Evolutionary conservation across 1,140 invertebrate species (phyloP).

Genomic region (Dysdera silvatica): DNA sequence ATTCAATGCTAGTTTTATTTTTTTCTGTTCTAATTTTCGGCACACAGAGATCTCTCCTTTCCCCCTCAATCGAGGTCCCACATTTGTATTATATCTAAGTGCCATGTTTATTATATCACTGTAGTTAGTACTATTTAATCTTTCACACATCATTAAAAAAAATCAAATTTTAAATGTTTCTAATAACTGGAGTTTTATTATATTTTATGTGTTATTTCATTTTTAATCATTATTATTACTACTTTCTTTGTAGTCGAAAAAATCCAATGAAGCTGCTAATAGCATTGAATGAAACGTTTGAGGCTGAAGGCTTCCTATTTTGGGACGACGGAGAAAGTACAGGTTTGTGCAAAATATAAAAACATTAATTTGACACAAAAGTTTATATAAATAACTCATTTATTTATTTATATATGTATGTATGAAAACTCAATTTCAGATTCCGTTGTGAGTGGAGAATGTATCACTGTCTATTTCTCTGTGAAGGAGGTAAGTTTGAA

Average conservation of each 20-base stretch:
- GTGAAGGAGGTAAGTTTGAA: constrained; percentile 8
- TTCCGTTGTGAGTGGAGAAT: constrained; percentile 11
- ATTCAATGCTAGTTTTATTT: no score
- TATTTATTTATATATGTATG: background rate
- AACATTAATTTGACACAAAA: background rate
- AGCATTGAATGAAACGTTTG: constrained; percentile 17
- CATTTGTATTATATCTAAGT: background rate
- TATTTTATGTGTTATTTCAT: background rate
- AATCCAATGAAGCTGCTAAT: constrained; percentile 30
- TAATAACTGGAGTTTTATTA: background rate
- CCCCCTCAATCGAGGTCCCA: no score
- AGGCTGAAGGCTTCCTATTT: constrained; percentile 24
- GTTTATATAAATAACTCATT: background rate
- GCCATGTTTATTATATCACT: background rate
- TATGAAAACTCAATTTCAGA: background rate
- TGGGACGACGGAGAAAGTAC: constrained; percentile 31
- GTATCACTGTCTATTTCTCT: constrained; percentile 11
- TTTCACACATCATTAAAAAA: background rate
- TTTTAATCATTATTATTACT: background rate
- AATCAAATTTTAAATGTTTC: background rate
- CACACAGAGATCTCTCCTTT: no score
- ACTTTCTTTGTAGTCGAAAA: constrained; percentile 14
- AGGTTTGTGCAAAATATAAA: background rate
- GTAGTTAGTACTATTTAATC: background rate
- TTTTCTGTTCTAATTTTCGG: no score